These are phyloP conservation scores for Lepus timidus DNA, from an alignment of 2,113 vertebrate genomes.

Conservation along the genomic window DNA sequence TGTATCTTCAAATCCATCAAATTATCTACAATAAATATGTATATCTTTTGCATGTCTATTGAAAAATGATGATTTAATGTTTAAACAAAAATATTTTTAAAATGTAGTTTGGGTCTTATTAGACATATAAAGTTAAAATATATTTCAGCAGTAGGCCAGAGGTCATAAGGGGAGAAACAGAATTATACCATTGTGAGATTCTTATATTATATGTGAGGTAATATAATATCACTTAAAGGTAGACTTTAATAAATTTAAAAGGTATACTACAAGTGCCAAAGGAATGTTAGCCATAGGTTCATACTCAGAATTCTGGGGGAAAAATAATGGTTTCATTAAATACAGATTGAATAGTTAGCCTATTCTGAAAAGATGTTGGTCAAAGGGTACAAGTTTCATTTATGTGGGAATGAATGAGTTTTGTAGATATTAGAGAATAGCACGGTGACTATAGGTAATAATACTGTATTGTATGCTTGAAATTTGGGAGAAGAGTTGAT, in stretches of 20 bases:
- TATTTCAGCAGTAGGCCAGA: not conserved
- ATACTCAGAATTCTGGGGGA: not conserved
- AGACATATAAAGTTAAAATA: not conserved
- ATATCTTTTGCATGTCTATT: not conserved
- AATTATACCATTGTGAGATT: not conserved
- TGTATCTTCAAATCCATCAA: not conserved
- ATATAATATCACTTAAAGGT: not conserved
- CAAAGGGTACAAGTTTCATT: no score
- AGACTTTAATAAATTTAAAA: not conserved
- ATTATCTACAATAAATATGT: not conserved
- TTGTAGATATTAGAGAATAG: not conserved
- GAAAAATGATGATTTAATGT: not conserved
- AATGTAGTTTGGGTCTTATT: not conserved
- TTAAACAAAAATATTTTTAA: conserved; percentile 39
- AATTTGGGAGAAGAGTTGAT: not conserved
- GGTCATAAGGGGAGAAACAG: not conserved
- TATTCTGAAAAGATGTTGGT: not conserved
- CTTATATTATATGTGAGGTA: not conserved
- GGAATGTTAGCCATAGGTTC: not conserved
- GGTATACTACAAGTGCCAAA: not conserved
- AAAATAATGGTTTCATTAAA: not conserved
- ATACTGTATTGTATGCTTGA: not conserved
- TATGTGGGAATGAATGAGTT: not conserved
- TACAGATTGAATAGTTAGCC: not conserved
- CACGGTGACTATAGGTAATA: not conserved